These are phyloP conservation scores for Drosophila asahinai DNA, from an alignment of 1,140 invertebrate species.

Conservation along the genomic window DNA sequence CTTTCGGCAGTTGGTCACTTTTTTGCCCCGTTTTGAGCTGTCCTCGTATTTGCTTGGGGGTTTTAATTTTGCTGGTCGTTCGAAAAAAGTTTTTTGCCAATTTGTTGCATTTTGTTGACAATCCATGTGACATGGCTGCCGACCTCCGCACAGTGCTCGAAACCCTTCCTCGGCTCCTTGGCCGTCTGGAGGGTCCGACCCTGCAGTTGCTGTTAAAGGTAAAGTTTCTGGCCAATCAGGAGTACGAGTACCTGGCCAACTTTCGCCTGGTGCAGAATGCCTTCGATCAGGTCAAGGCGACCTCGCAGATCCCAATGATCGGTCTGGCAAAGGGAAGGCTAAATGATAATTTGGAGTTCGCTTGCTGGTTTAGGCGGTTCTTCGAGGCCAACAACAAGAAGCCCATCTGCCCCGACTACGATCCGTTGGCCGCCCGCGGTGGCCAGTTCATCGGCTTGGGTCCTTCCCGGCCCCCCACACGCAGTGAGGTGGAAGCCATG, in stretches of 20 bases:
- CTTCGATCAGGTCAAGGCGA: neutral
- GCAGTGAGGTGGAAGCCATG: neutral
- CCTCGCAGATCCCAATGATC: neutral
- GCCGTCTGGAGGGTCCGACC: conserved; percentile 29
- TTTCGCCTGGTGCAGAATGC: conserved; percentile 6
- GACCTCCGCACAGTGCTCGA: conserved; percentile 3
- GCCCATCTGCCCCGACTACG: neutral
- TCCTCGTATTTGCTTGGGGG: conserved; percentile 66
- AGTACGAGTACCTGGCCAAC: conserved; percentile 1
- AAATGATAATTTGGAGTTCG: neutral
- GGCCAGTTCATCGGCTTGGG: neutral
- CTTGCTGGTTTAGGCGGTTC: neutral
- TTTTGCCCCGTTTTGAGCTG: conserved; percentile 33
- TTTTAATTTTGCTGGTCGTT: conserved; percentile 74
- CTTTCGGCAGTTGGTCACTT: conserved; percentile 57
- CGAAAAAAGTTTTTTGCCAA: conserved; percentile 75
- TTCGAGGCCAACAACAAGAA: neutral
- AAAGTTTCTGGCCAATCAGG: neutral
- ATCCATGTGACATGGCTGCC: conserved; percentile 69
- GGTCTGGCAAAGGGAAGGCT: neutral
- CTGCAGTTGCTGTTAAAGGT: conserved; percentile 40
- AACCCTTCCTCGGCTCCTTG: conserved; percentile 24
- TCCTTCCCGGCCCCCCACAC: neutral
- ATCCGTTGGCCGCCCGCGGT: neutral
- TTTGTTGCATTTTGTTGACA: conserved; percentile 79